Evolutionary conservation across 2,888 invertebrate species (phyloP), one percentile per base, ranked within the genome.

Genomic region (Pheosia tremula): DNA sequence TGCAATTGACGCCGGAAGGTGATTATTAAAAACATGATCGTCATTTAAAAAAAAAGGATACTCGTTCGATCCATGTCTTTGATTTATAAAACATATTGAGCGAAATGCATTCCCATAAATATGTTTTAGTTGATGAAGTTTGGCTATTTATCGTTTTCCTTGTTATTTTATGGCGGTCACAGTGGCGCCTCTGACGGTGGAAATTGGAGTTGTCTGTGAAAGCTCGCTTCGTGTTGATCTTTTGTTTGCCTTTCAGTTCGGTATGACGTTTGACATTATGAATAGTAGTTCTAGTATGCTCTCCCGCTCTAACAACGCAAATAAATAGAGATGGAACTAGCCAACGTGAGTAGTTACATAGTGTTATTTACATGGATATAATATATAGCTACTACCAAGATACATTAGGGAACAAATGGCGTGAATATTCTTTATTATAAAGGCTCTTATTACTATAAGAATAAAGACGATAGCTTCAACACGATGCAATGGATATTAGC

Each of bases 141-240:
- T 47, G 54, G 58, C 63, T 57, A 72, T 75, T 68, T 67, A 76
- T 72, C 69, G 75, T 72, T 68, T 72, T 69, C 55, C 62, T 60
- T 68, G 61, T 61, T 66, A 61, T 69, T 71, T 66, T 41, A 47
- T 39, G 39, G 55, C 36, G 60, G 60, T 64, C 54, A 60, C 57
- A 45, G 68, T 73, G 66, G 78, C 80, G 81, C 83, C 73, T 43
- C 77, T 59, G n/a, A 70, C 61, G 84, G 80, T 76, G 83, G 72
- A 79, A 80, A 80, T 61, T 8, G 57, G 70, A 71, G 81, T 75
- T 77, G 65, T 55, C 38, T 62, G 63, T 66, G 68, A 76, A 79
- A 82, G 77, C 77, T 78, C 68, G 53, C 56, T 59, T 58, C 68
- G 66, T 62, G 70, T 57, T 69, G 67, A 62, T 71, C 71, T 74